Evolutionary conservation across 2,797 vertebrate species (phyloP), one percentile per base, ranked within the genome.

Genomic region (Valencia hispanica): DNA sequence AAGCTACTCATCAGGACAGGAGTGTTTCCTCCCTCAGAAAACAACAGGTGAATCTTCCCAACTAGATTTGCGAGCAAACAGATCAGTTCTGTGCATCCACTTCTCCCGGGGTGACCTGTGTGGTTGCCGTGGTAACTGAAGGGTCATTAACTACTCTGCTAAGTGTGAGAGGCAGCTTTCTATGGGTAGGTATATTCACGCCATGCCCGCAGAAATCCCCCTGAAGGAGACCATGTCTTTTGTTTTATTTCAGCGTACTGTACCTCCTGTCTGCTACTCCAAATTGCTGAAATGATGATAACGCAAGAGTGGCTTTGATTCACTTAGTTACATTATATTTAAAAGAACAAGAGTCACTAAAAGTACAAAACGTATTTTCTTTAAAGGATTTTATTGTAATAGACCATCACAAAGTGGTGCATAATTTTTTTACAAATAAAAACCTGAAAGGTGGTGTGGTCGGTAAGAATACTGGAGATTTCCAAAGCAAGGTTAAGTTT

Each of bases 81-180:
- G 34, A 68, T 61, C 18, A 18, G 17, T 57, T 59, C 43, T 39
- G 20, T 59, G n/a, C n/a, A 17, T 55, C 4, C 3, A n/a, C 5
- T 45, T 43, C 32, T 30, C 9, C 7, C 0, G 2, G 32, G 45
- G 45, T 14, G 11, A 73, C 34, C 41, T 48, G 57, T 57, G 1
- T 36, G 12, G 57, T 63, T 73, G 72, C 72, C 10, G 6, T 73
- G 71, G 55, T 8, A 73, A 59, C 53, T 9, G 7, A 63, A 22
- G 59, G 17, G 59, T 20, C 59, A 22, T 63, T 63, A 59, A 36
- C 22, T 2, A 2, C 39, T 3, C 5, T 41, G 65, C 6, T 9
- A 61, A 36, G 8, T 36, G 1, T 39, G 12, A 32, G n/a, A 15
- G 36, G 72, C 4, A 65, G 61, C 10, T 65, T 39, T 36, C 27